Percentiles rank a stretch among this genome's conserved stretches.
phyloP scores from a whole-genome alignment of 2,888 invertebrate genomes.

The Drymonia ruficornis region DNA sequence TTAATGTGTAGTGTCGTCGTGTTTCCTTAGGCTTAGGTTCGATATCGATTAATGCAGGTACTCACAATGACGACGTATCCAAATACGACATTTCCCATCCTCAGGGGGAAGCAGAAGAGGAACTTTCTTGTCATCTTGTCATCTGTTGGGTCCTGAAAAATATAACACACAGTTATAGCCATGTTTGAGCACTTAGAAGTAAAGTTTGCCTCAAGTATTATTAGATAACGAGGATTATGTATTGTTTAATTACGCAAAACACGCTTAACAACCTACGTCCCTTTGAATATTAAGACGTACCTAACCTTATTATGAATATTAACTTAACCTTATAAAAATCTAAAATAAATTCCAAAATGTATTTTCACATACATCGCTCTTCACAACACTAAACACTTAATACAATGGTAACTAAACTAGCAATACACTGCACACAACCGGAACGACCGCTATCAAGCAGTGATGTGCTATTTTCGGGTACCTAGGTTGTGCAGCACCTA shows the following conservation, averaged over 20 bases:
- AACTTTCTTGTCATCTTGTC: slow-evolving; percentile 79
- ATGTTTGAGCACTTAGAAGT: too few species aligned
- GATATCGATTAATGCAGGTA: too few species aligned
- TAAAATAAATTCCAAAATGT: too few species aligned
- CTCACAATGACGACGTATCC: slow-evolving; percentile 79
- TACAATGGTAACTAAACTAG: slow-evolving; percentile 21
- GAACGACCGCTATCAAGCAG: slow-evolving; percentile 50
- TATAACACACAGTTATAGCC: background rate
- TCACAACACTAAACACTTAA: slow-evolving; percentile 8
- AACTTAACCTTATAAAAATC: too few species aligned
- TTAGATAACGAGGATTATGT: background rate
- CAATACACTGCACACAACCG: slow-evolving; percentile 56
- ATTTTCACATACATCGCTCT: background rate
- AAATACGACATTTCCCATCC: slow-evolving; percentile 75
- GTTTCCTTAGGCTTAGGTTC: too few species aligned
- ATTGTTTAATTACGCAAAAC: slow-evolving; percentile 2
- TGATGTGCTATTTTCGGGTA: slow-evolving; percentile 67
- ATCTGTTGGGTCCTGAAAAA: slow-evolving; percentile 63
- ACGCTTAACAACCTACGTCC: slow-evolving; percentile 3
- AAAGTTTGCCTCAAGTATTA: background rate
- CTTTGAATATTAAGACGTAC: too few species aligned
- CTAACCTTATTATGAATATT: too few species aligned
- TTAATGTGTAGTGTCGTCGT: too few species aligned
- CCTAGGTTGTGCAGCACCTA: slow-evolving; percentile 44
- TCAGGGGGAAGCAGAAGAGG: slow-evolving; percentile 75